A percentile compares a stretch with the other conserved stretches of the same genome.
phyloP scores from a whole-genome alignment of 1,140 invertebrate genomes.

The Acarapis woodi region DNA sequence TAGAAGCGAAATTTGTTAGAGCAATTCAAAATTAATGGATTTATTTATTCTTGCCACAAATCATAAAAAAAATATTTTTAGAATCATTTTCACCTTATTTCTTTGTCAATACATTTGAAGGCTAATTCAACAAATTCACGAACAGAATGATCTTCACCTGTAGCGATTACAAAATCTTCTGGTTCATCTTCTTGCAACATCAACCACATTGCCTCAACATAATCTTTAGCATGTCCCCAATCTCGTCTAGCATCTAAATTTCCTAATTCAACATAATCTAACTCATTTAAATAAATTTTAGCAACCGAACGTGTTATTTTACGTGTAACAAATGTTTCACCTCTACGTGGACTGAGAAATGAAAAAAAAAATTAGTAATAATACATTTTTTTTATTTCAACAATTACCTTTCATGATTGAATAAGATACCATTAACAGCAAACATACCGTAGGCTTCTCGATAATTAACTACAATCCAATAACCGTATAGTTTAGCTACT shows the following conservation, averaged over 20 bases:
- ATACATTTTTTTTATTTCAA: no score
- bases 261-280: constrained; percentile 64
- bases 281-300: constrained; percentile 64
- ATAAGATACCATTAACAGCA: constrained; percentile 92
- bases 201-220: constrained; percentile 98
- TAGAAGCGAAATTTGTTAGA: neutral
- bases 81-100: constrained; percentile 22
- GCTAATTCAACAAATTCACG: constrained; percentile 79
- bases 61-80: constrained; percentile 6
- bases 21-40: neutral
- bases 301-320: constrained; percentile 93
- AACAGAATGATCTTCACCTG: constrained; percentile 76
- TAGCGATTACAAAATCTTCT: constrained; percentile 92
- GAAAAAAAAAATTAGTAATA: no score
- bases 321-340: constrained; percentile 90
- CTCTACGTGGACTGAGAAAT: constrained; percentile 75
- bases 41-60: constrained; percentile 26
- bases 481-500: constrained; percentile 90
- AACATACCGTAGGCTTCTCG: constrained; percentile 92
- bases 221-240: constrained; percentile 98
- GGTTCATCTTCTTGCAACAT: constrained; percentile 84
- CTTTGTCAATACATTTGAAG: constrained; percentile 37
- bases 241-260: constrained; percentile 86
- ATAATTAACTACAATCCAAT: constrained; percentile 96
- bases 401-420: constrained; percentile 99